A percentile compares a stretch with the other conserved stretches of the same genome.
phyloP scores from a whole-genome alignment of 1,140 invertebrate species.

The Lordiphosa mommai region DNA sequence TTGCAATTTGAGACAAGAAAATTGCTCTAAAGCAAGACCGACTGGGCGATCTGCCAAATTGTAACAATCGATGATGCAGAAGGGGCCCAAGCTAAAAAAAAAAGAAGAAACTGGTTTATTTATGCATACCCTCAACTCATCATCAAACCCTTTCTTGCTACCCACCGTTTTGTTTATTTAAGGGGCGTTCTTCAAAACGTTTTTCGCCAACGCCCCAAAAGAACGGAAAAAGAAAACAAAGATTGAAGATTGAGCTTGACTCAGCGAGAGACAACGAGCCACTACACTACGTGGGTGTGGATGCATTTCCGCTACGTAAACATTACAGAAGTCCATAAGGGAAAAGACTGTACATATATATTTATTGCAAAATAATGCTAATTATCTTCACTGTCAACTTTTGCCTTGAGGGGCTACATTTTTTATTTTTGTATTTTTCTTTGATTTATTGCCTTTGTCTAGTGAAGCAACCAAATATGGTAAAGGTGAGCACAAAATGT shows the following conservation, averaged over 20 bases:
- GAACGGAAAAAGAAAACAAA: background rate
- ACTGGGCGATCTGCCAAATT: constrained; percentile 63
- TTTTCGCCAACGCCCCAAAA: constrained; percentile 40
- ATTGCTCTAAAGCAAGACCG: constrained; percentile 61
- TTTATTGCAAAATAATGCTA: constrained; percentile 41
- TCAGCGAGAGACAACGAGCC: background rate
- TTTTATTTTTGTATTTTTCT: constrained; percentile 10
- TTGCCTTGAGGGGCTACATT: constrained; percentile 43
- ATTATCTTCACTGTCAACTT: constrained; percentile 47
- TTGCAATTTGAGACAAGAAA: constrained; percentile 71
- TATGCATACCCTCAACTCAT: background rate
- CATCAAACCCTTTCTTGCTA: constrained; percentile 3
- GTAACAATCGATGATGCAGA: constrained; percentile 30
- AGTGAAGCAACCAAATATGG: constrained; percentile 24
- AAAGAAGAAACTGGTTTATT: constrained; percentile 10
- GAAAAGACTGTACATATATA: constrained; percentile 5
- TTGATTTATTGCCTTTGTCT: constrained; percentile 51
- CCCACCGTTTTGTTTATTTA: constrained; percentile 6
- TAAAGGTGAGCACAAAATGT: constrained; percentile 12
- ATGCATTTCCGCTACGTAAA: constrained; percentile 53
- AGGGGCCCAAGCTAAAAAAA: constrained; percentile 3
- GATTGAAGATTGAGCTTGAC: constrained; percentile 6
- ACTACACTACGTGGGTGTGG: constrained; percentile 32
- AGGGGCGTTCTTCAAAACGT: constrained; percentile 18
- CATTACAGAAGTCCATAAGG: background rate